Base-by-base conservation (phyloP, 2,888 invertebrate genomes). In the Notocelia uddmanniana region DNA sequence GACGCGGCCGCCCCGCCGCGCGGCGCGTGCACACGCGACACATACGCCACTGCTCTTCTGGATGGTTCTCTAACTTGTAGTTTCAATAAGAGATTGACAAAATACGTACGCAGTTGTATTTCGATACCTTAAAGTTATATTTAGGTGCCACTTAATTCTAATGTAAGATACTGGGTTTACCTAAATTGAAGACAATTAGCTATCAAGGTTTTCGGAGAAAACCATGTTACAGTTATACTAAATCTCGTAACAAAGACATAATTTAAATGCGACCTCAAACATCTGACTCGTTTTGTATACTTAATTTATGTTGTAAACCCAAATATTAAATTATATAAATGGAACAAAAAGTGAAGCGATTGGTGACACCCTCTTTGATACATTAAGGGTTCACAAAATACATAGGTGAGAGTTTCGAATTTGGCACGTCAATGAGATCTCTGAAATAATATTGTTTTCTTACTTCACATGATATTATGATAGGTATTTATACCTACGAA, bases 121-220 rank as follows among this genome's bases (percentile, higher is more conserved):
- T 11, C 64, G 21, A 64, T 37, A 54, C n/a, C 15, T 52, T 54
- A 34, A 48, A 60, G 60, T 62, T 48, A 59, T 23, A 18, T 26
- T 48, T 62, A 26, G 48, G n/a, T 2, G 8, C 18, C 31, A 8
- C 41, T 3, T 23, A 60, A 21, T 48, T 48, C 31, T 23, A 41
- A 26, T 26, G 13, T 48, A 48, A 62, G 37, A 18, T 19, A 41
- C 59, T 8, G 19, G 19, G 13, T 13, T 8, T 5, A 31, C n/a
- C 6, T 76, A 81, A 80, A 83, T 79, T 77, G 74, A 79, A 83
- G 83, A 88, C 86, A 85, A 86, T 89, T 90, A n/a, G n/a, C n/a
- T n/a, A 91, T 91, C 91, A 90, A 92, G 89, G 89, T 90, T 90
- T 91, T 89, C 83, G 85, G 84, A 83, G 77, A 80, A 84, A 83